Percentiles rank a stretch among this genome's conserved stretches.
phyloP scores from a whole-genome alignment of 2,888 invertebrate genomes.

The Eulithis prunata region DNA sequence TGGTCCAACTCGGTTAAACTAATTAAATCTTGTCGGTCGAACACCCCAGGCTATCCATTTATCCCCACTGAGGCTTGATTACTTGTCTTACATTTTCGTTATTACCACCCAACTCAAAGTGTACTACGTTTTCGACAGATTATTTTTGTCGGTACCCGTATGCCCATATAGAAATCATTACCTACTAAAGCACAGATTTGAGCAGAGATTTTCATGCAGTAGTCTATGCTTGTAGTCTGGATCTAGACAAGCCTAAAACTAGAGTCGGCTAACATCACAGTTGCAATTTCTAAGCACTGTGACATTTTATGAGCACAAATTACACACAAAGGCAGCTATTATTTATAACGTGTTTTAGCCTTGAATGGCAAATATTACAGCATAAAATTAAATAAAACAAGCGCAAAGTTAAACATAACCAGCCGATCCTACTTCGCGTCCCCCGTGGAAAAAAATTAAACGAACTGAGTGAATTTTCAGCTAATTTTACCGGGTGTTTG shows the following conservation, averaged over 20 bases:
- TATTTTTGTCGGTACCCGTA: no score
- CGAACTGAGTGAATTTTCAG: slow-evolving; percentile 48
- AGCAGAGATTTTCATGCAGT: no score
- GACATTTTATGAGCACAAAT: not conserved
- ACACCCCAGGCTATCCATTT: slow-evolving; percentile 14
- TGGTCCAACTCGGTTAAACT: slow-evolving; percentile 48
- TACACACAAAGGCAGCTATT: not conserved
- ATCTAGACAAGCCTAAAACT: no score
- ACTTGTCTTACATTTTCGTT: slow-evolving; percentile 17
- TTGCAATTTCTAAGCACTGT: not conserved
- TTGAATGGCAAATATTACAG: slow-evolving; percentile 8
- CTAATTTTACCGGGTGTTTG: slow-evolving; percentile 48
- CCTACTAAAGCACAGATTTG: no score
- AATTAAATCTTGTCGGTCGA: slow-evolving; percentile 49
- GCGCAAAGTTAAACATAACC: slow-evolving; percentile 42
- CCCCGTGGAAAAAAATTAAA: slow-evolving; percentile 35
- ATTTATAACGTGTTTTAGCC: not conserved
- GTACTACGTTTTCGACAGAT: no score
- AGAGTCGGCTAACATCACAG: no score
- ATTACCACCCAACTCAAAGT: not conserved
- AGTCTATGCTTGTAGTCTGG: no score
- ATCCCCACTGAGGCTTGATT: slow-evolving; percentile 10
- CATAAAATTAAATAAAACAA: slow-evolving; percentile 27
- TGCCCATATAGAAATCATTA: no score
- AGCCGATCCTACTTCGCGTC: slow-evolving; percentile 39